These are phyloP conservation scores for Drosophila grimshawi DNA, from an alignment of 1,140 invertebrate genomes.

Conservation along the genomic window DNA sequence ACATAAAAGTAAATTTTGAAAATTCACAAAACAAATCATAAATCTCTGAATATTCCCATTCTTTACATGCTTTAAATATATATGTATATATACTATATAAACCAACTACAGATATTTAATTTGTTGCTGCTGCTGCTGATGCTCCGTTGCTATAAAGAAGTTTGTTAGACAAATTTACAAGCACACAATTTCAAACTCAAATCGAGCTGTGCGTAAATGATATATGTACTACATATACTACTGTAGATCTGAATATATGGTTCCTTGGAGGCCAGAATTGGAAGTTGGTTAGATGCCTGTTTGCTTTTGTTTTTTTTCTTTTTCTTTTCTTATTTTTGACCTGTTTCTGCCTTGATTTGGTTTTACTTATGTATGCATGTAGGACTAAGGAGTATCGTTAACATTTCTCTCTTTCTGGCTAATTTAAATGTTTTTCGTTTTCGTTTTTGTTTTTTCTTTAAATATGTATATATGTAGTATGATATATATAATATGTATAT, in stretches of 20 bases:
- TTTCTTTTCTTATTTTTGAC: background rate
- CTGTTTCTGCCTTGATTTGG: slow-evolving; percentile 21
- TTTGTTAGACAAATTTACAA: slow-evolving; percentile 23
- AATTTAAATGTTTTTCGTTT: slow-evolving; percentile 45
- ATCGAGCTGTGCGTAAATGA: slow-evolving; percentile 25
- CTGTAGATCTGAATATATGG: slow-evolving; percentile 5
- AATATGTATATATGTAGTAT: slow-evolving; percentile 37
- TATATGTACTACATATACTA: slow-evolving; percentile 19
- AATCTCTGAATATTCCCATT: background rate
- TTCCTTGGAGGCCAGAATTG: slow-evolving; percentile 36
- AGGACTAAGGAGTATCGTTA: slow-evolving; percentile 37
- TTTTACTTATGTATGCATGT: slow-evolving; percentile 12
- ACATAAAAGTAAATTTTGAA: slow-evolving; percentile 46
- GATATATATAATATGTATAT: slow-evolving; percentile 36
- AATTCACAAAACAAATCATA: slow-evolving; percentile 46
- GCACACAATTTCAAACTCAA: slow-evolving; percentile 4
- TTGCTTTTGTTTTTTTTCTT: slow-evolving; percentile 1
- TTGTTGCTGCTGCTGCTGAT: slow-evolving; percentile 6
- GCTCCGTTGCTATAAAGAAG: background rate
- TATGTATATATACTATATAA: background rate
- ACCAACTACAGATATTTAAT: slow-evolving; percentile 4
- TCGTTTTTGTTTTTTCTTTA: background rate
- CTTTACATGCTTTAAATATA: slow-evolving; percentile 20
- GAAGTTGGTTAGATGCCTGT: slow-evolving; percentile 18
- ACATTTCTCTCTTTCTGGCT: slow-evolving; percentile 47